Conservation (phyloP, 92 coral and sea anemone species). For the Siderastrea siderea region DNA sequence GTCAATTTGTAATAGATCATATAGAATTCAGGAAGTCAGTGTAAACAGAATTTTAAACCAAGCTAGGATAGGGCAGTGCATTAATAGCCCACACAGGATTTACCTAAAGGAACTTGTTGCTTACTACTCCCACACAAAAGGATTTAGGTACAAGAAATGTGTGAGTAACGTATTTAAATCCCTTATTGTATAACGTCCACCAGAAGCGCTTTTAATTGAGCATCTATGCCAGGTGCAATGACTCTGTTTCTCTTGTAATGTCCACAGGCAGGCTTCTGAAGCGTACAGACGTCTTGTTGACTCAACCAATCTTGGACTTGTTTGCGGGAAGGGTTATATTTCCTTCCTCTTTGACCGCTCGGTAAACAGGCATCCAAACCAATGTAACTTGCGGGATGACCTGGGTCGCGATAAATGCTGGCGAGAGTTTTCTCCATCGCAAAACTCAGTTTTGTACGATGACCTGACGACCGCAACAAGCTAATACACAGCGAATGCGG, state of each 20-base stretch:
- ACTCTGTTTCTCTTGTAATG: conserved; percentile 39
- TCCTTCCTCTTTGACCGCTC: conserved; percentile 6
- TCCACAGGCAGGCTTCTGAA: conserved; percentile 52
- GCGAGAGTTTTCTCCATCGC: conserved; percentile 31
- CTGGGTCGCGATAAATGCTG: conserved; percentile 41
- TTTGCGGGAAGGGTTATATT: neutral
- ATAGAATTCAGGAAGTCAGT: neutral
- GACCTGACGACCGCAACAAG: conserved; percentile 14
- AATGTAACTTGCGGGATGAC: conserved; percentile 28
- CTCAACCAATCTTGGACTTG: too few species aligned
- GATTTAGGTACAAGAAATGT: too few species aligned
- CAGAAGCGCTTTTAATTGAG: conserved; percentile 48
- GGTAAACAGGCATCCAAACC: conserved; percentile 12
- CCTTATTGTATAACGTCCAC: conserved; percentile 53
- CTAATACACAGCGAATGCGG: conserved; percentile 25
- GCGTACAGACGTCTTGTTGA: conserved; percentile 34
- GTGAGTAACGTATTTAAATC: conserved; percentile 9
- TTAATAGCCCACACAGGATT: too few species aligned
- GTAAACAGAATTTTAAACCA: neutral
- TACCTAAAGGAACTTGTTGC: too few species aligned
- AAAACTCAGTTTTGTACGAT: conserved; percentile 32
- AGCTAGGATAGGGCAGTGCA: neutral
- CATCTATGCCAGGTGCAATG: conserved; percentile 39
- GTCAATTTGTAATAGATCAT: too few species aligned
- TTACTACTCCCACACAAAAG: neutral